Base-by-base conservation (phyloP, 2,888 invertebrate species). In the Eustalomyia histrio region DNA sequence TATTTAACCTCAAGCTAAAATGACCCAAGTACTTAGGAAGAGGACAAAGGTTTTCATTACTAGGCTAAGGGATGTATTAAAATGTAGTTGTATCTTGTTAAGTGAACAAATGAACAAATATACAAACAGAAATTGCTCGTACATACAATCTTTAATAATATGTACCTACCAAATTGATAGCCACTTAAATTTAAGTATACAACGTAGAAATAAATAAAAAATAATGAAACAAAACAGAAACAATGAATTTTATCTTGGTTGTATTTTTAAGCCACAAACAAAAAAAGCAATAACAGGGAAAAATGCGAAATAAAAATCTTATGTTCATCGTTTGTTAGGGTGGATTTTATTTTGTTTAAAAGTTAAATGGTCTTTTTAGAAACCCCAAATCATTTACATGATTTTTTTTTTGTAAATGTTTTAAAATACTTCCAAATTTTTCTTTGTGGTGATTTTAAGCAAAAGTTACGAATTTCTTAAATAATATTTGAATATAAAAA, bases 81-180 rank as follows among this genome's bases (percentile, higher is more conserved):
- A 61, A 16, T 17, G 64, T 69, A 58, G 24, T 24, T 60, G 67
- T 18, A 50, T 21, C 8, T 8, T 17, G 1, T 18, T 21, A 35
- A 52, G 53, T 72, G 43, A 6, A 47, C 43, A 17, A 67, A 58
- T 72, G 43, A 6, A 47, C 43, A 17, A 67, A 60, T 55, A 63
- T 29, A 14, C 43, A 47, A 14, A 47, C 61, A 24, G 68, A 57
- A 55, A 58, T 79, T 53, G 33, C n/a, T n/a, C 47, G 12, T 33
- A 21, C 47, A 61, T 21, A 29, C 29, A 75, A 80, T 80, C 64
- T 76, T 76, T 65, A 80, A 69, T 69, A 58, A 69, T 69, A n/a
- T n/a, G n/a, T n/a, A 58, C 69, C 73, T 55, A 55, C 68, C 35
- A 74, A 80, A 80, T 76, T 80, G 76, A 80, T 80, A 64, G 76